A percentile compares a stretch with the other conserved stretches of the same genome.
phyloP scores from a whole-genome alignment of 2,888 invertebrate genomes.

The Zaprionus lineosus region DNA sequence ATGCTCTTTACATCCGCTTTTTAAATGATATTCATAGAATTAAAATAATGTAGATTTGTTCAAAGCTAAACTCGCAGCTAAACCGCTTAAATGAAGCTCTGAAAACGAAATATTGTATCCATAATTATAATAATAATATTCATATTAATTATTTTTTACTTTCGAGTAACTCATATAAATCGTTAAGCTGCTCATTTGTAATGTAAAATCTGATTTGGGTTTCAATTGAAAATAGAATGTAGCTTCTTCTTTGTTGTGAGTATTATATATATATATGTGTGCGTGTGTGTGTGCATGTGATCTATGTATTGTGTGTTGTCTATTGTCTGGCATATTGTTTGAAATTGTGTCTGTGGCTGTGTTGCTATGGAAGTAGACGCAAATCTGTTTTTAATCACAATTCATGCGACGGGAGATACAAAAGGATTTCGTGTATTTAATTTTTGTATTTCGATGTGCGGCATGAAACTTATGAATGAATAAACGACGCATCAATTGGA shows the following conservation, averaged over 20 bases:
- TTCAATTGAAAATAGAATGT: too few relatives aligned
- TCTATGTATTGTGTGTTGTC: too few relatives aligned
- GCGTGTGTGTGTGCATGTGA: neutral
- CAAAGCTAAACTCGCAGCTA: too few relatives aligned
- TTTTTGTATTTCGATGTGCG: slow-evolving; percentile 17
- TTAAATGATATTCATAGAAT: too few relatives aligned
- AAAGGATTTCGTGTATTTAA: slow-evolving; percentile 1
- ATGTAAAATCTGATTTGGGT: slow-evolving; percentile 22
- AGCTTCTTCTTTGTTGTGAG: too few relatives aligned
- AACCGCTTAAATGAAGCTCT: too few relatives aligned
- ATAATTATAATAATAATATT: too few relatives aligned
- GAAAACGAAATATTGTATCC: too few relatives aligned
- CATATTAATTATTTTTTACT: too few relatives aligned
- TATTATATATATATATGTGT: too few relatives aligned
- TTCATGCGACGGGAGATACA: neutral
- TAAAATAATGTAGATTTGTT: too few relatives aligned
- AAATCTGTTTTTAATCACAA: slow-evolving; percentile 52
- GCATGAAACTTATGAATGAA: slow-evolving; percentile 21
- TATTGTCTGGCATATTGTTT: neutral
- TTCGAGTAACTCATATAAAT: slow-evolving; percentile 6
- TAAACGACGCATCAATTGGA: slow-evolving; percentile 14
- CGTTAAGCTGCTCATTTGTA: slow-evolving; percentile 19
- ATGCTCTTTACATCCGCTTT: too few relatives aligned
- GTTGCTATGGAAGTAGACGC: slow-evolving; percentile 23
- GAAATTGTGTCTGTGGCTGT: slow-evolving; percentile 5